phyloP scores from a whole-genome alignment of 2,888 invertebrate species.

The Slavum lentiscoides region DNA sequence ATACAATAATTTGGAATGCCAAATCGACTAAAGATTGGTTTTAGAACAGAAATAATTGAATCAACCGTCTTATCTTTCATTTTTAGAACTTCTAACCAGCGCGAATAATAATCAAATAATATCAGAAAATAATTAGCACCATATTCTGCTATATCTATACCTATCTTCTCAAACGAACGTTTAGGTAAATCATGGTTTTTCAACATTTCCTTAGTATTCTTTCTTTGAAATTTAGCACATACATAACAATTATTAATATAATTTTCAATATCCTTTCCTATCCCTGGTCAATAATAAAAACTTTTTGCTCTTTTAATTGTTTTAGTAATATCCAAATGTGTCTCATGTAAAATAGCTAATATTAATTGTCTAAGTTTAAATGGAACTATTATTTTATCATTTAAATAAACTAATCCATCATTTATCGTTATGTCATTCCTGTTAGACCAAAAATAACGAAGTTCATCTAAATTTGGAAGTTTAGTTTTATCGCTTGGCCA shows the following conservation, averaged over 20 bases:
- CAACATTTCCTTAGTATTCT: not conserved
- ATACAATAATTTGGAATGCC: too few relatives aligned
- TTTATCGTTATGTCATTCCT: not conserved
- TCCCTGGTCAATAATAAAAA: not conserved
- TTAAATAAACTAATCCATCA: not conserved
- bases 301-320: not conserved
- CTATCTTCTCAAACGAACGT: not conserved
- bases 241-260: not conserved
- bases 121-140: too few relatives aligned
- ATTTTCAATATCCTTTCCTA: not conserved
- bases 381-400: slow-evolving; percentile 13
- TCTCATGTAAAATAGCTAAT: slow-evolving; percentile 4
- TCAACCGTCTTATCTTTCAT: too few relatives aligned
- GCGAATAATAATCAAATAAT: too few relatives aligned
- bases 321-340: not conserved
- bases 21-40: too few relatives aligned
- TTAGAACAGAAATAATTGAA: too few relatives aligned
- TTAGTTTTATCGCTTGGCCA: not conserved
- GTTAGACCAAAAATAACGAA: not conserved
- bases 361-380: not conserved
- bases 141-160: too few relatives aligned
- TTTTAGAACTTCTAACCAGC: too few relatives aligned
- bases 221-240: slow-evolving; percentile 9
- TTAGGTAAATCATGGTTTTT: not conserved
- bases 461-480: not conserved